phyloP scores from a whole-genome alignment of 2,113 vertebrate species.

The Daphoenositta chrysoptera region DNA sequence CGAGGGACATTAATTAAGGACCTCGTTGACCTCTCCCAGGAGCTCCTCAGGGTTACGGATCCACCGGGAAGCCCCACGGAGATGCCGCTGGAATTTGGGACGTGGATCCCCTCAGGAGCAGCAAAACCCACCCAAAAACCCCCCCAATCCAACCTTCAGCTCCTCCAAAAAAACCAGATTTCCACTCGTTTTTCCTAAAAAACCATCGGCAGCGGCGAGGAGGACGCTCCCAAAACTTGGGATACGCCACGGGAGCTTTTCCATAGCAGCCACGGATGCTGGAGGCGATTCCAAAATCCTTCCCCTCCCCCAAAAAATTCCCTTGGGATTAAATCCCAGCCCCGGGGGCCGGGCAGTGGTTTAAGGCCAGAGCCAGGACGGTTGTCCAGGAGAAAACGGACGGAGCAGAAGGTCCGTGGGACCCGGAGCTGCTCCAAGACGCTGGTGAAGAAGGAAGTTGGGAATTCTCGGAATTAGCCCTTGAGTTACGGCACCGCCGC shows the following conservation, averaged over 20 bases:
- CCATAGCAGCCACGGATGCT: not conserved
- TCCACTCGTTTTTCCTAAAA: not conserved
- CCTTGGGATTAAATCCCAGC: not conserved
- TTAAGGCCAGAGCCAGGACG: not conserved
- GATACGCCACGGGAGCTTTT: not conserved
- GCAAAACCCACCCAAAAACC: not conserved
- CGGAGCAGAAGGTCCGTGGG: not conserved
- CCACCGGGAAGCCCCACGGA: not conserved
- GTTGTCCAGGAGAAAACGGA: not conserved
- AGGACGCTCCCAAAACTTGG: not conserved
- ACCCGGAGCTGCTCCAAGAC: not conserved
- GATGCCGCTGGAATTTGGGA: not conserved
- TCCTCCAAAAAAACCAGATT: not conserved
- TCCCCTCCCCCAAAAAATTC: not conserved
- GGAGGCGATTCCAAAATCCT: not conserved
- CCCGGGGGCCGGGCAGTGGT: not conserved
- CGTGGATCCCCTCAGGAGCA: accelerated
- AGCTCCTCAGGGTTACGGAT: accelerated
- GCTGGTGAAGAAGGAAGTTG: conserved; percentile 17
- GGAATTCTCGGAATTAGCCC: conserved; percentile 19
- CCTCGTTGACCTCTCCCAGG: not conserved
- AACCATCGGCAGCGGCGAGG: not conserved
- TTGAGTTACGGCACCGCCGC: not conserved
- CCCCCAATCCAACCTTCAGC: not conserved
- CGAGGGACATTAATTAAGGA: accelerated